Conservation (phyloP, 2,113 vertebrate species). For the Urocolius indicus region DNA sequence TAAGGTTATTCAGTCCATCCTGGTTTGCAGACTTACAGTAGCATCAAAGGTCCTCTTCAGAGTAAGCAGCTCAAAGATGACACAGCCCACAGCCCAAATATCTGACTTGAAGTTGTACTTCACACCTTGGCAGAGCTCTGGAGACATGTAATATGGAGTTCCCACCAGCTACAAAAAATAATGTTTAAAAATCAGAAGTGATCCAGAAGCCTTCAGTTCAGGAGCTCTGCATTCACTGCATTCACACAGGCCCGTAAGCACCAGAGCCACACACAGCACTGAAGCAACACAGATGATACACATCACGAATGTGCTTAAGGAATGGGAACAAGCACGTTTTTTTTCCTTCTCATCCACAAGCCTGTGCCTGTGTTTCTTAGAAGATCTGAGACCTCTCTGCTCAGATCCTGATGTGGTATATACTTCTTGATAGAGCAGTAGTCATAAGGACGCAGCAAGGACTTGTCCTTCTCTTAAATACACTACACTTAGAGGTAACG, state of each 20-base stretch:
- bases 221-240: not conserved
- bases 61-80: constrained; percentile 93
- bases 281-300: not conserved
- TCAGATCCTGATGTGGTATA: not conserved
- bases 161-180: constrained; percentile 90
- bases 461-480: not conserved
- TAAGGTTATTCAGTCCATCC: not conserved
- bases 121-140: constrained; percentile 94
- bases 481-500: not conserved
- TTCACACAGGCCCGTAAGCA: not conserved
- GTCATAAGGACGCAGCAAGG: not conserved
- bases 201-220: not conserved
- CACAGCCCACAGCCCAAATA: constrained; percentile 98
- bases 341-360: not conserved
- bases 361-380: not conserved
- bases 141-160: constrained; percentile 99
- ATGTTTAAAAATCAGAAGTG: constrained; percentile 32
- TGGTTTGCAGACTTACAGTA: constrained; percentile 82
- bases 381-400: not conserved
- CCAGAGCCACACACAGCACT: not conserved
- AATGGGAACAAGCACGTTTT: not conserved
- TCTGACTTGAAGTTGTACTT: constrained; percentile 99
- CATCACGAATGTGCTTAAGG: not conserved
- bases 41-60: constrained; percentile 97
- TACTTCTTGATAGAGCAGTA: not conserved